phyloP scores from a whole-genome alignment of 2,888 invertebrate genomes.

The Meteorus cinctellus region DNA sequence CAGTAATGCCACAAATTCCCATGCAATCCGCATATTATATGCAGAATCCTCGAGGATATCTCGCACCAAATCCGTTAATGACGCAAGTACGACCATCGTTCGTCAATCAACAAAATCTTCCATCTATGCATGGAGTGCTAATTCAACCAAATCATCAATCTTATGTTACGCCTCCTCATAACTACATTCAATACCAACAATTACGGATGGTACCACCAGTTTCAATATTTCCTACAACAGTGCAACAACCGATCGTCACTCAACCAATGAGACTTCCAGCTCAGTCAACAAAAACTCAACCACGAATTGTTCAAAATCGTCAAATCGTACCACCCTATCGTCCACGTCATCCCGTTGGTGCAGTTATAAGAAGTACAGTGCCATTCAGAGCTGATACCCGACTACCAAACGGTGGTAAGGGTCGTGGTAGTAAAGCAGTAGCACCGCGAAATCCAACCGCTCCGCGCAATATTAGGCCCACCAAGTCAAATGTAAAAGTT shows the following conservation, averaged over 20 bases:
- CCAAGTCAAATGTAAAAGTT: constrained; percentile 19
- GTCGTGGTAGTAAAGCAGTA: not conserved
- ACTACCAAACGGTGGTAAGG: constrained; percentile 43
- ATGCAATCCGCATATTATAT: constrained; percentile 60
- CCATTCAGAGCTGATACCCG: constrained; percentile 43
- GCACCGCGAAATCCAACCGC: constrained; percentile 36
- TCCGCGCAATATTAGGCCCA: constrained; percentile 17
- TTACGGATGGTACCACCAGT: constrained; percentile 36
- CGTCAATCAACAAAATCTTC: constrained; percentile 10
- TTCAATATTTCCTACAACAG: constrained; percentile 35
- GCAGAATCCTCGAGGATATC: constrained; percentile 55
- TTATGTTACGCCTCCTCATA: constrained; percentile 34
- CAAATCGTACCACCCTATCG: constrained; percentile 31
- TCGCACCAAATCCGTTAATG: constrained; percentile 52
- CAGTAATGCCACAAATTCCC: constrained; percentile 42
- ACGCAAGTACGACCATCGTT: constrained; percentile 38
- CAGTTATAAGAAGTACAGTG: constrained; percentile 37
- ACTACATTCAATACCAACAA: constrained; percentile 47
- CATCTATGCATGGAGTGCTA: constrained; percentile 30
- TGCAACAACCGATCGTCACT: constrained; percentile 1
- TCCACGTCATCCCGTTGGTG: constrained; percentile 35
- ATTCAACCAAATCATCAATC: constrained; percentile 24
- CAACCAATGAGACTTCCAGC: constrained; percentile 1
- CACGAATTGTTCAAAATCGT: constrained; percentile 33
- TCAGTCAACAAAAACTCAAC: not conserved